A percentile compares a stretch with the other conserved stretches of the same genome.
Conservation (phyloP, 1,140 invertebrate genomes). For the Bombus impatiens region DNA sequence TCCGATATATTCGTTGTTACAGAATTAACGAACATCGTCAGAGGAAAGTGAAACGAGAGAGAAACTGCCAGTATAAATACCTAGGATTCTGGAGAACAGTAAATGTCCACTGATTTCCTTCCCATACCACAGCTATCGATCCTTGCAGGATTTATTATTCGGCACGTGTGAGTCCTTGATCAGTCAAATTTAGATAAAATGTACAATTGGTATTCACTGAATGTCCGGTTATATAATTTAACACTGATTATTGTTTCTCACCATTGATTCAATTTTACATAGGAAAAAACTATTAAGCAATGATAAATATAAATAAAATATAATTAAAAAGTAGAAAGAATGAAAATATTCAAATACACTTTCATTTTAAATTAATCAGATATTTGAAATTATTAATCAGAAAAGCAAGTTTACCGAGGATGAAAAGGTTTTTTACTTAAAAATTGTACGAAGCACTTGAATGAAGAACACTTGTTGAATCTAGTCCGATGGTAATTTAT, state of each 20-base stretch:
- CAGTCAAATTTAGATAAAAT: neutral
- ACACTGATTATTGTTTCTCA: neutral
- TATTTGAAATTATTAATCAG: too few species aligned
- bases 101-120: neutral
- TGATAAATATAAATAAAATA: neutral
- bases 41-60: neutral
- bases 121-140: neutral
- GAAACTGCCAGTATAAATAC: slow-evolving; percentile 14
- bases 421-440: neutral
- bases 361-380: neutral
- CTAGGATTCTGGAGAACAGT: neutral
- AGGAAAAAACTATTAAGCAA: neutral
- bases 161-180: neutral
- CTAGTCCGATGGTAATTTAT: neutral
- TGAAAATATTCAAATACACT: neutral
- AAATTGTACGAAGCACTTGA: neutral
- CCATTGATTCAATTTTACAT: neutral
- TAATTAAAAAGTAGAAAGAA: neutral
- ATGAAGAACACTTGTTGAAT: slow-evolving; percentile 13
- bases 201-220: neutral
- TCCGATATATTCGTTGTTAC: neutral
- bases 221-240: neutral
- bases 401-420: neutral
- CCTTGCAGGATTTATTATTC: neutral
- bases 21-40: neutral